phyloP scores from a whole-genome alignment of 2,797 vertebrate genomes.

The Mormyrus proboscirostris region DNA sequence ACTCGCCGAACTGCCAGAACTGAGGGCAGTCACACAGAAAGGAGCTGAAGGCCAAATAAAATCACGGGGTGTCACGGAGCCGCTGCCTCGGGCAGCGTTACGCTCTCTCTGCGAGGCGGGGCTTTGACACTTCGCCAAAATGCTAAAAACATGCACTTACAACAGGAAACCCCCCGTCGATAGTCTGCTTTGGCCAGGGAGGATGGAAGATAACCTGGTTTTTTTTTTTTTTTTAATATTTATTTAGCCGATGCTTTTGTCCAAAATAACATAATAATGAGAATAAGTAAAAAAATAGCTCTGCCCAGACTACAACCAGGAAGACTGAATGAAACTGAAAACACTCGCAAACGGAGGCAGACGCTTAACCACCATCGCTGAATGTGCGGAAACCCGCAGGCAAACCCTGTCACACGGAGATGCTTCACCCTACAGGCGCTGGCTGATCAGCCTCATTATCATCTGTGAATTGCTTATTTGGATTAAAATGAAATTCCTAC shows the following conservation, averaged over 20 bases:
- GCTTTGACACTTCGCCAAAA: not conserved
- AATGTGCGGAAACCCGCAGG: not conserved
- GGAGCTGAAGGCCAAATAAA: not conserved
- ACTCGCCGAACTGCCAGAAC: conserved; percentile 87
- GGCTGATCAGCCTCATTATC: not conserved
- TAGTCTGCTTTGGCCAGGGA: not conserved
- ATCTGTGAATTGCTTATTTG: not conserved
- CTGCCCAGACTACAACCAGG: not conserved
- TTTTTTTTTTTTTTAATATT: not conserved
- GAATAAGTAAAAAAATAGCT: not conserved
- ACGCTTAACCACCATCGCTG: not conserved
- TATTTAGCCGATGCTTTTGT: not conserved
- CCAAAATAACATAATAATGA: not conserved
- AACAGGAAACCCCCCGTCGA: not conserved
- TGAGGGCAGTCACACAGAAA: conserved; percentile 18
- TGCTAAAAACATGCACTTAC: not conserved
- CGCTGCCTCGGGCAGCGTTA: too few species aligned
- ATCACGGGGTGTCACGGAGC: not conserved
- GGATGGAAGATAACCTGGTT: not conserved
- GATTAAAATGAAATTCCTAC: conserved; percentile 29
- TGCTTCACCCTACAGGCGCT: not conserved
- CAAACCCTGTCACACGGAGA: not conserved
- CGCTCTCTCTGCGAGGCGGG: not conserved
- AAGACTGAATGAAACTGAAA: not conserved
- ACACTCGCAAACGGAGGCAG: not conserved